phyloP scores from a whole-genome alignment of 2,888 invertebrate genomes.

The Drosophila differens region DNA sequence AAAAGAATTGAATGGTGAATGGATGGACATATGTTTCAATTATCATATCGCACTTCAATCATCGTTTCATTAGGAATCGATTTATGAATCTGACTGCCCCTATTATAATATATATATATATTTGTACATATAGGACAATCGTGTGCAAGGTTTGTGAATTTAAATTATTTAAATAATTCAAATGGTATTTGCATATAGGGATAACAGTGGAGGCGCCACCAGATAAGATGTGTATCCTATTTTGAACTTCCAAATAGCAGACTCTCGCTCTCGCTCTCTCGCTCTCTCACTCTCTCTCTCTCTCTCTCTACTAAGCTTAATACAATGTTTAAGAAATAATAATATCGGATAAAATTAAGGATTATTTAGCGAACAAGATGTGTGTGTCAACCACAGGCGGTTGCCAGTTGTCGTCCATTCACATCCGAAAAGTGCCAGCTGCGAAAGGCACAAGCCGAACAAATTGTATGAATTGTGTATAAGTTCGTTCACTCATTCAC shows the following conservation, averaged over 20 bases:
- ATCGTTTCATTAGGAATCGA: background rate
- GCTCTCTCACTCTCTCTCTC: no score
- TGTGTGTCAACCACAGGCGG: background rate
- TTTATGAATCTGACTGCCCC: background rate
- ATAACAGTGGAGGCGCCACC: background rate
- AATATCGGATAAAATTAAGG: no score
- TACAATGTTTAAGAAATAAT: no score
- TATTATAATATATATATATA: background rate
- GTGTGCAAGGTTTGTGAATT: slow-evolving; percentile 1
- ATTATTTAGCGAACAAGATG: background rate
- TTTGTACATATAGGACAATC: background rate
- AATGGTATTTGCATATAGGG: background rate
- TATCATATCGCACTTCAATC: background rate
- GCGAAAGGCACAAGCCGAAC: background rate
- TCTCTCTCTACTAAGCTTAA: no score
- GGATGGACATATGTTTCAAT: background rate
- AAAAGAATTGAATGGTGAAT: background rate
- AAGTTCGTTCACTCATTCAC: background rate
- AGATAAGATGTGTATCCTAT: no score
- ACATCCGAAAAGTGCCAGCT: background rate
- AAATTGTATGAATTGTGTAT: background rate
- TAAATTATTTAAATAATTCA: background rate
- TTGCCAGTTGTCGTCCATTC: background rate
- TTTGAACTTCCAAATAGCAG: no score
- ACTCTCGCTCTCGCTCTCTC: no score